phyloP scores from a whole-genome alignment of 2,888 invertebrate genomes.

The Sphecodes monilicornis region DNA sequence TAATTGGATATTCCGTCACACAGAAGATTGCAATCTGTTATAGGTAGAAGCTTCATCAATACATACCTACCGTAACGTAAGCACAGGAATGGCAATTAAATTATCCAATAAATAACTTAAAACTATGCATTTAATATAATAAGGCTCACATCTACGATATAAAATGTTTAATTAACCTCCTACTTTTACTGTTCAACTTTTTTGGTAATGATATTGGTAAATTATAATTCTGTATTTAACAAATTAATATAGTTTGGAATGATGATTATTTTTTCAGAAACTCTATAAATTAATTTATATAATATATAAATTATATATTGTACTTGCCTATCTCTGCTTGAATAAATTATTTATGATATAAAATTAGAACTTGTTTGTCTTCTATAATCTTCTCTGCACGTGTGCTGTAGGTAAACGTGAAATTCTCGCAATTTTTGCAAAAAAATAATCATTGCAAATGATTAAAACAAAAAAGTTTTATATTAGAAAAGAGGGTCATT shows the following conservation, averaged over 20 bases:
- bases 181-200: background rate
- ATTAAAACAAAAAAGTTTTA: too few species aligned
- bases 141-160: background rate
- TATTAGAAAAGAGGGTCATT: too few species aligned
- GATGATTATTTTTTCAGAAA: background rate
- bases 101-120: background rate
- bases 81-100: background rate
- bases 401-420: too few species aligned
- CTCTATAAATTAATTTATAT: too few species aligned
- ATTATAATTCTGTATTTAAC: background rate
- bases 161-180: background rate
- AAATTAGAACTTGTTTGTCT: background rate
- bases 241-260: background rate
- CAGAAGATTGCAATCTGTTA: background rate
- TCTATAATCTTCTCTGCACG: too few species aligned
- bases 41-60: background rate
- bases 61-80: background rate
- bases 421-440: too few species aligned
- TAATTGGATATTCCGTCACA: background rate
- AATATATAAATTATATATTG: background rate
- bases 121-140: background rate
- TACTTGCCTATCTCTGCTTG: background rate
- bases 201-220: background rate
- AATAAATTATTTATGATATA: background rate
- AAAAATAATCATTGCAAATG: too few species aligned